phyloP scores from a whole-genome alignment of 1,140 invertebrate species.

The Eupristina koningsbergeri region DNA sequence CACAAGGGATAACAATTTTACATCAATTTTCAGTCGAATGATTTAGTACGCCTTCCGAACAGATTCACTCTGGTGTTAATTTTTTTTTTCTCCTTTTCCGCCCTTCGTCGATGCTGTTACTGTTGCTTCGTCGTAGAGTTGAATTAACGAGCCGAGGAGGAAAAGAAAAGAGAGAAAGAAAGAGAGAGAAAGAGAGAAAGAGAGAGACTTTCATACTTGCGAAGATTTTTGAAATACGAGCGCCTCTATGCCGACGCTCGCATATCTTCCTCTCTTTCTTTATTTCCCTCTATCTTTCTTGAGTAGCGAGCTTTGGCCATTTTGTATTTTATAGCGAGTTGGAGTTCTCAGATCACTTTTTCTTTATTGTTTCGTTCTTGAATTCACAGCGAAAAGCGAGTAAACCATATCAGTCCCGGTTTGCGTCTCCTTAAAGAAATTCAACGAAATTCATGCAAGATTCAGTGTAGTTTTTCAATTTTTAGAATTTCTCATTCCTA shows the following conservation, averaged over 20 bases:
- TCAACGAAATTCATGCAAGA: background rate
- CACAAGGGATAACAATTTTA: conserved; percentile 33
- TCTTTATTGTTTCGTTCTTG: background rate
- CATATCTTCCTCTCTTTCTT: background rate
- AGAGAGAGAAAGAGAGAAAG: background rate
- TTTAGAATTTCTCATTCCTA: background rate
- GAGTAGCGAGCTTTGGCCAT: background rate
- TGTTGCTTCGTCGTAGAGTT: background rate
- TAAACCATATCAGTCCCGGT: background rate
- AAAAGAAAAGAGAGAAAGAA: background rate
- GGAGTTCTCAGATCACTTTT: background rate
- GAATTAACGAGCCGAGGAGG: conserved; percentile 33
- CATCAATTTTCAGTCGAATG: conserved; percentile 41
- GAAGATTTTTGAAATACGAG: conserved; percentile 45
- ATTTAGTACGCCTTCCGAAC: conserved; percentile 1
- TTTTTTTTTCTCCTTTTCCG: conserved; percentile 14
- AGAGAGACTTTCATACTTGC: conserved; percentile 16
- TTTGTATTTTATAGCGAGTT: conserved; percentile 25
- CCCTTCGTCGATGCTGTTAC: background rate
- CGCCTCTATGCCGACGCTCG: background rate
- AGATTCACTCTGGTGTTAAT: conserved; percentile 36
- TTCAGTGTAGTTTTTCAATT: background rate
- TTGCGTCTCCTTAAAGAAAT: background rate
- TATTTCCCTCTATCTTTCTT: background rate
- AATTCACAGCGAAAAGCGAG: background rate